phyloP scores from a whole-genome alignment of 1,140 invertebrate genomes.

The Nylanderia fulva region DNA sequence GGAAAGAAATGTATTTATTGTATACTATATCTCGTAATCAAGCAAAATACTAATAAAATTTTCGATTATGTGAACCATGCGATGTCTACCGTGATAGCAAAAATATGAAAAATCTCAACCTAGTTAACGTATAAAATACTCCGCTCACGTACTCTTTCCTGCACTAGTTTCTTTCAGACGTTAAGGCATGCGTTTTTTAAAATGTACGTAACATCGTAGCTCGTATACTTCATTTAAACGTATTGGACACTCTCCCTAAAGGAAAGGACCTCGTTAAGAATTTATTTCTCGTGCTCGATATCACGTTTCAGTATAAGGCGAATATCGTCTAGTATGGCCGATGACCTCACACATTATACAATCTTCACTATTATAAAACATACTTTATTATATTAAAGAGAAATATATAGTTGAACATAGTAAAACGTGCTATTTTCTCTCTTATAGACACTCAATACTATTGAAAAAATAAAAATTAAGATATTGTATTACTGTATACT shows the following conservation, averaged over 20 bases:
- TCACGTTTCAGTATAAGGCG: neutral
- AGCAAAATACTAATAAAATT: neutral
- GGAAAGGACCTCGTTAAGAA: slow-evolving; percentile 26
- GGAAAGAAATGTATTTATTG: neutral
- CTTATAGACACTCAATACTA: neutral
- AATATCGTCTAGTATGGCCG: neutral
- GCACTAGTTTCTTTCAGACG: neutral
- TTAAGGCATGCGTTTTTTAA: slow-evolving; percentile 27
- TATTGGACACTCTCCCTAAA: neutral
- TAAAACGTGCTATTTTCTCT: neutral
- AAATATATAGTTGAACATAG: neutral
- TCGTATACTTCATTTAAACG: slow-evolving; percentile 51
- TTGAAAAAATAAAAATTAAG: neutral
- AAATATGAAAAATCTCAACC: slow-evolving; percentile 48
- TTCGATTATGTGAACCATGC: neutral
- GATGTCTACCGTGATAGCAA: slow-evolving; percentile 3
- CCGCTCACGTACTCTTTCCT: slow-evolving; percentile 36
- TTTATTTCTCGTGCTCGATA: slow-evolving; percentile 33
- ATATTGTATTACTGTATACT: neutral
- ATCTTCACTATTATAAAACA: slow-evolving; percentile 26
- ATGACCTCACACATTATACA: slow-evolving; percentile 17
- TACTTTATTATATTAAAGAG: neutral
- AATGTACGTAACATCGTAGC: slow-evolving; percentile 24
- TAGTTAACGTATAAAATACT: slow-evolving; percentile 7
- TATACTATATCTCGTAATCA: neutral